These are phyloP conservation scores for Solenopsis invicta DNA, from an alignment of 1,140 invertebrate species.

Conservation along the genomic window DNA sequence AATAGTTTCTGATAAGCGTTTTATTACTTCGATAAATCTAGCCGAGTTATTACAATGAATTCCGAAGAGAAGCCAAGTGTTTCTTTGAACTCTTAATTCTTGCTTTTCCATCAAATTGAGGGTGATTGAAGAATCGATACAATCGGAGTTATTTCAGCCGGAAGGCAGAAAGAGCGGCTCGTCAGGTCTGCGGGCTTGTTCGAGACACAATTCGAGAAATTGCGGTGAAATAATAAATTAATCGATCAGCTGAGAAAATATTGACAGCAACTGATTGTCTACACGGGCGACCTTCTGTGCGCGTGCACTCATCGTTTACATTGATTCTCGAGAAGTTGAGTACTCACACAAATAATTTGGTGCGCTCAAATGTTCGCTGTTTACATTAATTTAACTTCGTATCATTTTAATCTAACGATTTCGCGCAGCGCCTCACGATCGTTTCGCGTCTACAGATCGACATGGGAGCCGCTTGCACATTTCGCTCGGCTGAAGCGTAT, in stretches of 20 bases:
- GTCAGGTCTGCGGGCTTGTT: not conserved
- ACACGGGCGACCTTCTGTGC: not conserved
- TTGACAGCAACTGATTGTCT: not conserved
- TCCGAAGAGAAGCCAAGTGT: slow-evolving; percentile 4
- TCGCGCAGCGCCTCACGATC: not conserved
- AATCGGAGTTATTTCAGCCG: slow-evolving; percentile 15
- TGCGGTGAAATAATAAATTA: slow-evolving; percentile 4
- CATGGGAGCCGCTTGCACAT: slow-evolving; percentile 42
- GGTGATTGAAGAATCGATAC: slow-evolving; percentile 32
- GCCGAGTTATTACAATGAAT: not conserved
- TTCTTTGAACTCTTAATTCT: slow-evolving; percentile 12
- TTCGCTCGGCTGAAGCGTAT: not conserved
- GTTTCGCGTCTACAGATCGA: not conserved
- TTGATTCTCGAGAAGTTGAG: not conserved
- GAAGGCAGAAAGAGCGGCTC: not conserved
- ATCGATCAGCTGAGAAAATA: not conserved
- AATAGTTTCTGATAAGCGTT: slow-evolving; percentile 12
- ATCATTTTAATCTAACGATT: not conserved
- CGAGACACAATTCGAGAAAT: not conserved
- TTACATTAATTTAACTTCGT: slow-evolving; percentile 27
- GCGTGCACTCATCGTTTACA: not conserved
- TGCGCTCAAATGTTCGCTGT: not conserved
- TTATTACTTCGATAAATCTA: not conserved
- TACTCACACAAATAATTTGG: not conserved
- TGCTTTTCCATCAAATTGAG: slow-evolving; percentile 22